Conservation (phyloP, 35 echinoderm and acorn worm species). For the Lytechinus pictus region DNA sequence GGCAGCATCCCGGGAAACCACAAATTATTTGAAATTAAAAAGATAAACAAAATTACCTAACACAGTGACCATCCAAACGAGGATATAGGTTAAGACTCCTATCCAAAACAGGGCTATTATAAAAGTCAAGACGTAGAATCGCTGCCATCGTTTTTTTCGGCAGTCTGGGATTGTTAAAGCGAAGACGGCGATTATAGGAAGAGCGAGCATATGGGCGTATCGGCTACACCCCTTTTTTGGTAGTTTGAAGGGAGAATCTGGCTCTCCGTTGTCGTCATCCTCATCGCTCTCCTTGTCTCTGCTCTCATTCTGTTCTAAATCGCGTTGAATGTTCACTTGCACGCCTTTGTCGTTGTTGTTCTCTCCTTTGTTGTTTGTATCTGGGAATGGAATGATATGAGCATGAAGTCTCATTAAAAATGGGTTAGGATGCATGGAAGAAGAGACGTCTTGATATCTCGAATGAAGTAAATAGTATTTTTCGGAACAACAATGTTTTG, state of each 20-base stretch:
- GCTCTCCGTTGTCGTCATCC: conserved; percentile 6
- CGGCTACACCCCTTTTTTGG: conserved; percentile 42
- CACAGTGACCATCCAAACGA: conserved; percentile 85
- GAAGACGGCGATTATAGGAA: conserved; percentile 58
- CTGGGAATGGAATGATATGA: no score
- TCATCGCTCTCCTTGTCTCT: background rate
- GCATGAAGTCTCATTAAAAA: no score
- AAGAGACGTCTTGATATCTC: no score
- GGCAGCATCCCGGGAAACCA: background rate
- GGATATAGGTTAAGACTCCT: conserved; percentile 63
- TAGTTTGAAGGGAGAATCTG: conserved; percentile 65
- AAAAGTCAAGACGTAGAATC: conserved; percentile 72
- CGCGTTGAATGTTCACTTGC: background rate
- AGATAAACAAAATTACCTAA: conserved; percentile 59
- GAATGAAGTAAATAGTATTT: no score
- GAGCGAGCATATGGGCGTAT: conserved; percentile 50
- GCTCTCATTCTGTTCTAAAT: background rate
- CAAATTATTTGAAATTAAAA: background rate
- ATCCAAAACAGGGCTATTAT: conserved; percentile 73
- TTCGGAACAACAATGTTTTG: no score
- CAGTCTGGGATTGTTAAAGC: conserved; percentile 82
- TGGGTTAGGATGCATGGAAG: no score
- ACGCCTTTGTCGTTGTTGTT: background rate
- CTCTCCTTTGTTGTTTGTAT: no score
- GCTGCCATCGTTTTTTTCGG: conserved; percentile 58